phyloP scores from a whole-genome alignment of 37 sponge, comb jelly and placozoan species.

The Spongilla lacustris region DNA sequence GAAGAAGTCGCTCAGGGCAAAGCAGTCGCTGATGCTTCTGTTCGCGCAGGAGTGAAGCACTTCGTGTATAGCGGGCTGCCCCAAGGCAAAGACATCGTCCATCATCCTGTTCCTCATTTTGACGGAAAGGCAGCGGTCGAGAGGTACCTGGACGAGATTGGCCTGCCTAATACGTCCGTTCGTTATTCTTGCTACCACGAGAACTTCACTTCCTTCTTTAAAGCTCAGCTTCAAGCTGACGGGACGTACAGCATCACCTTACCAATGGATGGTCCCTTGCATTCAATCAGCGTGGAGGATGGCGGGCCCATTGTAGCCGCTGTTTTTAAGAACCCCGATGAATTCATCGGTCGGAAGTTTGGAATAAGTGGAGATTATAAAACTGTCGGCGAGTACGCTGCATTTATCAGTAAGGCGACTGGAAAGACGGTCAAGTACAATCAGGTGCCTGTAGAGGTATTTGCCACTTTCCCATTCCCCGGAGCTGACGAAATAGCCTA shows the following conservation, averaged over 20 bases:
- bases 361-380: constrained; percentile 49
- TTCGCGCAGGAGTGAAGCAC: constrained; percentile 73
- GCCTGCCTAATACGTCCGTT: constrained; percentile 61
- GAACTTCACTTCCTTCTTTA: constrained; percentile 29
- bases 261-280: constrained; percentile 66
- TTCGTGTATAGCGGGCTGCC: constrained; percentile 74
- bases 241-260: constrained; percentile 43
- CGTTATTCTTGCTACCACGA: constrained; percentile 69
- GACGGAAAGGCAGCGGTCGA: constrained; percentile 69
- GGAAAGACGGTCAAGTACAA: constrained; percentile 52
- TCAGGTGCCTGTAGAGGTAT: constrained; percentile 45
- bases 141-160: constrained; percentile 59
- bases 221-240: constrained; percentile 53
- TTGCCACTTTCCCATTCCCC: constrained; percentile 67
- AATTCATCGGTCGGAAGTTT: constrained; percentile 71
- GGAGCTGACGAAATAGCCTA: constrained; percentile 61
- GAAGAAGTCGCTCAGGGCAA: constrained; percentile 66
- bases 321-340: constrained; percentile 49
- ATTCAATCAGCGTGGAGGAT: constrained; percentile 56
- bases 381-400: constrained; percentile 52
- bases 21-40: constrained; percentile 55
- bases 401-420: constrained; percentile 43
- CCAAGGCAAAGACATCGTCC: constrained; percentile 41
- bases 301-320: constrained; percentile 61
- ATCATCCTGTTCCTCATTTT: constrained; percentile 57